Evolutionary conservation across 2,113 vertebrate species (phyloP).

Genomic region (Calidris pugnax): DNA sequence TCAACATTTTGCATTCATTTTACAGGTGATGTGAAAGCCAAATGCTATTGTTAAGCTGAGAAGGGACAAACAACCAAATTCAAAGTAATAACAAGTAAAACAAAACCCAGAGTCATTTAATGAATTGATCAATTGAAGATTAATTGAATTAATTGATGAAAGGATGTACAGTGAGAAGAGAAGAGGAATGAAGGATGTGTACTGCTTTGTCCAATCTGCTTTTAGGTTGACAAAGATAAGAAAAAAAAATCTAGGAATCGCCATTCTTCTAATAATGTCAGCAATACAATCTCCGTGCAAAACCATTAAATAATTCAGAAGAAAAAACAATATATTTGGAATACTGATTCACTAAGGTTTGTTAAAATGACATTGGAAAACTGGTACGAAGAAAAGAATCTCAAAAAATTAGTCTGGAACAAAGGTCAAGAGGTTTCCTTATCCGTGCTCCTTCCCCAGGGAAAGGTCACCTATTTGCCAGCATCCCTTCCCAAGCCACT

Average conservation of each 20-base stretch:
- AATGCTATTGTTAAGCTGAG: neutral
- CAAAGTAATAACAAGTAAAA: neutral
- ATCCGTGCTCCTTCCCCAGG: neutral
- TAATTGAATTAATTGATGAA: neutral
- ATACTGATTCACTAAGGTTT: neutral
- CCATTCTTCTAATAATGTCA: neutral
- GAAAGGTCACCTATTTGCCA: neutral
- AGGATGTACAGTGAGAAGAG: neutral
- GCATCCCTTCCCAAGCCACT: neutral
- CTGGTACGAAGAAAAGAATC: neutral
- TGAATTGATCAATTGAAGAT: neutral
- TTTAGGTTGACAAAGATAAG: neutral
- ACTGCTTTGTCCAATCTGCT: neutral
- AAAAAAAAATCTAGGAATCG: neutral
- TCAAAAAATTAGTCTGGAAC: neutral
- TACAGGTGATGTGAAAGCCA: neutral
- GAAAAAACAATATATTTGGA: neutral
- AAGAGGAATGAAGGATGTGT: neutral
- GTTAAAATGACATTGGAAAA: neutral
- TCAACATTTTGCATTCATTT: neutral
- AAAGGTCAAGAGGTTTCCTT: neutral
- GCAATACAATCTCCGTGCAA: neutral
- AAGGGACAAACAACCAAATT: neutral
- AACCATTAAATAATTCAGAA: constrained; percentile 6
- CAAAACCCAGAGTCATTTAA: neutral